Base-by-base conservation (phyloP, 2,888 invertebrate species). In the Sabatieria punctata region DNA sequence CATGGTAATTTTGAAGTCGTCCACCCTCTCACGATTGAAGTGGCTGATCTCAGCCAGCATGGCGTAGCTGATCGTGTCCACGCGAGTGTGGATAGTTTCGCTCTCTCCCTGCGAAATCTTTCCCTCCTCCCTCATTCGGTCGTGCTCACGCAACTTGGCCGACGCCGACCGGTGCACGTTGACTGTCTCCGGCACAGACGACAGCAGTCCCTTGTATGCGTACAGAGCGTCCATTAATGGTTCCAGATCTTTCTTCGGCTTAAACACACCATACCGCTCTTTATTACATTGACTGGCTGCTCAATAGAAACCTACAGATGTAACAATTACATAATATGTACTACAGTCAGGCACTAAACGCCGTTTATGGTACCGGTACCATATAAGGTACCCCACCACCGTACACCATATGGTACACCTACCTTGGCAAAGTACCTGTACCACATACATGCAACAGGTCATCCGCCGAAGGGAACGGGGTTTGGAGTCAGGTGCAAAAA, bases 21-120 rank as follows among this genome's bases (percentile, higher is more conserved):
- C 74, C 40, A 84, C 80, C 54, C 88, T 75, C 64, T 89, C 86
- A 24, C 74, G 69, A 65, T 88, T 85, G 66, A 95, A 91, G 67
- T 93, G 86, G 57, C 81, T 80, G 57, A 93, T 79, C 74, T 97
- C 95, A 46, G 93, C 89, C 65, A 93, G 76, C 50, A 88, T 77
- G 1, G 86, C 80, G 65, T 89, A 91, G 0, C 89, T 85, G 60
- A 93, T 80, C 18, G 85, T 78, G 67, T 95, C 91, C 1, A 85
- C 83, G 57, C 86, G 75, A 40, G 4, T 2, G 52, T 79, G 73
- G 13, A 89, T 79, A 62, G 82, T 82, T 53, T 79, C 78, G 51
- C 85, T 71, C 61, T 85, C 83, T 19, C 76, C 75, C 50, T 79
- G 77, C 56, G 79, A 79, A 77, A 86, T 79, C 70, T 83, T 85